Base-by-base conservation (phyloP, 23 tunicate genomes). In the Diplosoma virens region DNA sequence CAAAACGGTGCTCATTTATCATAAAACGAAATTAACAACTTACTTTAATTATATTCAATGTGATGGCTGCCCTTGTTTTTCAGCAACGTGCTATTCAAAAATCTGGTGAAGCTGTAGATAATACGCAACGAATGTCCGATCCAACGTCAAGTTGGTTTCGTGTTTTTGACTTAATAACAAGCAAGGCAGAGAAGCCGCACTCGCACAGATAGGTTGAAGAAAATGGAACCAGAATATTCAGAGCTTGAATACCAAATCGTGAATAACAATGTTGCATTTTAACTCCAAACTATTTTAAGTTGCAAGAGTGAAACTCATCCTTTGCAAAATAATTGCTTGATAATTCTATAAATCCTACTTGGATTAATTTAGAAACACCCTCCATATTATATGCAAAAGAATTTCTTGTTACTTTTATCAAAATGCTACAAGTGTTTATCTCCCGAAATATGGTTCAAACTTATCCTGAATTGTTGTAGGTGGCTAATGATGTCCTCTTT, bases 161-260 rank as follows among this genome's bases (percentile, higher is more conserved):
- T 80, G 84, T 77, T 80, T 80, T 80, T 47, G 77, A 68, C 68
- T 67, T 80, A 77, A 80, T 80, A 67, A 67, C 50, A 80, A 80
- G 76, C 67, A 80, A 68, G 4, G 84, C 84, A 68, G 84, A 67
- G 52, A 80, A 80, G 66, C 84, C 77, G 77, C 84, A 80, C 29
- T 50, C 77, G 84, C 84, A 67, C 25, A 67, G 67, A 67, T 80
- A 80, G 68, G 84, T 67, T 67, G 84, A 47, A 68, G 84, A 67
- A 80, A 80, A 80, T 2, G 77, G 77, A 80, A 67, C 84, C 46
- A 80, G 67, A 80, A 80, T 67, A 48, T 80, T 80, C 84, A 67
- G 66, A 73, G 81, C 81, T 17, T 59, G 70, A 59, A 76, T 76
- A 36, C 81, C 50, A 33, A 58, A 5, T 24, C 29, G 47, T 37